phyloP scores from a whole-genome alignment of 2,888 invertebrate genomes.

The Sepiola atlantica region DNA sequence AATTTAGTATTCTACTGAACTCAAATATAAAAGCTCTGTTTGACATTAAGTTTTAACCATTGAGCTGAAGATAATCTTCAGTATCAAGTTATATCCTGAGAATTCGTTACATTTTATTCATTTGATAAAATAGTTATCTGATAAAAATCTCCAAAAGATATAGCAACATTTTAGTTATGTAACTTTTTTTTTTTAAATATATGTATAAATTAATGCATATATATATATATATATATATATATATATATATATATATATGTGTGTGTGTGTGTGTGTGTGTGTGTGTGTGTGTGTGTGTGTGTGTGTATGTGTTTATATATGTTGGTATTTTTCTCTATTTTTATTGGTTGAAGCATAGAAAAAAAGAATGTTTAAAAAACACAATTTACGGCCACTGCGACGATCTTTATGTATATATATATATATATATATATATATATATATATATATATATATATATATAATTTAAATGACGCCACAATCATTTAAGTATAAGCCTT shows the following conservation, averaged over 20 bases:
- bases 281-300: background rate
- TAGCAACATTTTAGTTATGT: no score
- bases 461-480: no score
- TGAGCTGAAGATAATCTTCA: no score
- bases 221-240: background rate
- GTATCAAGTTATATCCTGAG: no score
- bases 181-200: background rate
- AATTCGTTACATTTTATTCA: no score
- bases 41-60: no score
- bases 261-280: background rate
- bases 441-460: background rate
- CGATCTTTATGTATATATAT: background rate
- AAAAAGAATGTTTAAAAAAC: background rate
- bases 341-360: background rate
- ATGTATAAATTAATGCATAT: conserved; percentile 1
- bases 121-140: no score
- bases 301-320: background rate
- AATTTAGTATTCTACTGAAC: no score
- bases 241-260: conserved; percentile 32
- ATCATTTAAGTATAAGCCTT: no score
- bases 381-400: background rate
- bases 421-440: background rate
- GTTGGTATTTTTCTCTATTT: background rate
- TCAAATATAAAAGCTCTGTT: no score
- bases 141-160: no score